These are phyloP conservation scores for Rhinogobio ventralis DNA, from an alignment of 2,797 vertebrate species.

Conservation along the genomic window DNA sequence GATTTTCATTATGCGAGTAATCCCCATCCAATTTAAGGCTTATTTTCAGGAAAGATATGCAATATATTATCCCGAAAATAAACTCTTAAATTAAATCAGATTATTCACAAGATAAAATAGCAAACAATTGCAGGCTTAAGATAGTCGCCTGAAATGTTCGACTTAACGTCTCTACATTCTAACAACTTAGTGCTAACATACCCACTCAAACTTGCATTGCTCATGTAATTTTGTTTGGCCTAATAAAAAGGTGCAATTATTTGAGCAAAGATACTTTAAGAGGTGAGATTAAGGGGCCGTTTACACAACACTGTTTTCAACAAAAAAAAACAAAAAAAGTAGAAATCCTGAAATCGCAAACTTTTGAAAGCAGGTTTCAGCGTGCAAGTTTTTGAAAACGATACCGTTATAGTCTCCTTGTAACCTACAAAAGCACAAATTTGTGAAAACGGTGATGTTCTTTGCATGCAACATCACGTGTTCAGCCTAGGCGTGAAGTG, in stretches of 20 bases:
- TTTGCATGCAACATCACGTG: too few relatives aligned
- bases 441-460: background rate
- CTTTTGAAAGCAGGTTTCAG: background rate
- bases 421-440: background rate
- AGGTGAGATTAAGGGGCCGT: background rate
- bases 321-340: too few relatives aligned
- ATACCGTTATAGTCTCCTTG: rapidly evolving
- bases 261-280: background rate
- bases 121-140: conserved; percentile 1
- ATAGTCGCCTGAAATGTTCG: background rate
- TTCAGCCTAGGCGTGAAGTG: background rate
- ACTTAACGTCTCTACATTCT: background rate
- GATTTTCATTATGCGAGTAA: background rate
- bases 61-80: background rate
- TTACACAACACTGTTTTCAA: background rate
- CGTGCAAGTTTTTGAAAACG: background rate
- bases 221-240: background rate
- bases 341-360: background rate
- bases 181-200: background rate
- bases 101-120: background rate
- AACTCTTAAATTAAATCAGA: background rate
- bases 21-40: background rate
- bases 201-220: background rate
- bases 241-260: background rate
- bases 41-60: background rate